Evolutionary conservation across 1,140 invertebrate genomes (phyloP), one percentile per base, ranked within the genome.

Genomic region (Aphelinus atriplicis): DNA sequence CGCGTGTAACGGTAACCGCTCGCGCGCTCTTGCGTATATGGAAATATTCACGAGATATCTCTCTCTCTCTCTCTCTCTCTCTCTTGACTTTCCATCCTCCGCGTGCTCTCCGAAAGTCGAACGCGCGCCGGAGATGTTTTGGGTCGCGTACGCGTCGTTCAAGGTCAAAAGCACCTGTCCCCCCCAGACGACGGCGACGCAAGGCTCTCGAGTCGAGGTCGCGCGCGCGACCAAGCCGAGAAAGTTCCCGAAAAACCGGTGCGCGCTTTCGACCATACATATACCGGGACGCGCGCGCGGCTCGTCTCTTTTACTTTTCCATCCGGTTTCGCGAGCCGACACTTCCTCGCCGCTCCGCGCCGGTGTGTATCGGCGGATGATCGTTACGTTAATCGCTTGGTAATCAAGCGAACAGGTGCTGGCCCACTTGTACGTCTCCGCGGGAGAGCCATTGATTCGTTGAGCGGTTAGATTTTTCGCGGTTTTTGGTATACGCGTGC

Each of bases 111-210:
- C 50, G 50, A 65, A 65, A 65, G 63, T 65, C 63, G 63, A 65
- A 65, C 42, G 46, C 26, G 26, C 50, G 46, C 48, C 63, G 47
- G 48, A 47, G 26, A n/a, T 65, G 48, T 65, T 65, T 65, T 65
- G 50, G 63, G 63, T 53, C 63, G 70, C 65, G 66, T 62, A 69
- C 26, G 26, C 26, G 68, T 66, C 73, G 78, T 79, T 79, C 80
- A 79, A 80, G 80, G 80, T 81, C 77, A 79, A 43, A 78, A 65
- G 71, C 78, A 76, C 77, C 76, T 80, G 78, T 75, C 76, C 63
- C 72, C 26, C 26, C 26, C 26, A 26, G 26, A 26, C 26, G 26
- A 26, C 26, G 26, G 26, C 26, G 26, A 26, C 26, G 26, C 26
- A 26, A 26, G 26, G 26, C 43, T 48, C 72, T 79, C 69, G 67